Conservation (phyloP, 1,140 invertebrate genomes). For the Trachymyrmex cornetzi region DNA sequence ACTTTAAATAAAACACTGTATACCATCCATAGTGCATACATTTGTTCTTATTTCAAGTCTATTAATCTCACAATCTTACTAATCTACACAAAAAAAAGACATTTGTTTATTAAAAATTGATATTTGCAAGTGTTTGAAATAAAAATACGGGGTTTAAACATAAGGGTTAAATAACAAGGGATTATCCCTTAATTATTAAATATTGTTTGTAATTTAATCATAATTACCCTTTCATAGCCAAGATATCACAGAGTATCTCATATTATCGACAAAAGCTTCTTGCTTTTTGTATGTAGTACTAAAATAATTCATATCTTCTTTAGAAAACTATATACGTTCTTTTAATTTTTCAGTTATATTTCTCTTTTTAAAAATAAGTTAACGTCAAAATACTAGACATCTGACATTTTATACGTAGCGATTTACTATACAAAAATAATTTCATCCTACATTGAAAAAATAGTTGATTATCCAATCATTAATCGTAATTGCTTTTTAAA, state of each 20-base stretch:
- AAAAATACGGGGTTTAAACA: not conserved
- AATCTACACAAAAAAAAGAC: constrained; percentile 16
- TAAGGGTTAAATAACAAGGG: not conserved
- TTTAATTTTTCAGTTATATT: constrained; percentile 12
- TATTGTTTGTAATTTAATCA: constrained; percentile 25
- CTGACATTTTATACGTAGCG: constrained; percentile 2
- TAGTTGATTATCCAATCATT: not conserved
- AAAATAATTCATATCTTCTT: constrained; percentile 68
- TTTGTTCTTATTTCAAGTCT: constrained; percentile 21
- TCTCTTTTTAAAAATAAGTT: constrained; percentile 37
- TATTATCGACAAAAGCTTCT: constrained; percentile 67
- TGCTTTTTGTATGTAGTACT: constrained; percentile 64
- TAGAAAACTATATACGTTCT: constrained; percentile 67
- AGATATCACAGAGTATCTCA: constrained; percentile 74
- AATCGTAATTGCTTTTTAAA: constrained; percentile 35
- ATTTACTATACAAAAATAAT: constrained; percentile 56
- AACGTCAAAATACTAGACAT: constrained; percentile 9
- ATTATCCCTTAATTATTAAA: constrained; percentile 19
- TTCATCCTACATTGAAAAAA: constrained; percentile 26
- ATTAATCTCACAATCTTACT: not conserved
- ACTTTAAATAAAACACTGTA: not conserved
- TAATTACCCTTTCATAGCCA: constrained; percentile 71
- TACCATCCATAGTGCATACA: not conserved
- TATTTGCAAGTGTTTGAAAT: constrained; percentile 26
- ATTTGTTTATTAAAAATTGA: constrained; percentile 11